phyloP scores from a whole-genome alignment of 2,888 invertebrate genomes.

The Atrina japonica region DNA sequence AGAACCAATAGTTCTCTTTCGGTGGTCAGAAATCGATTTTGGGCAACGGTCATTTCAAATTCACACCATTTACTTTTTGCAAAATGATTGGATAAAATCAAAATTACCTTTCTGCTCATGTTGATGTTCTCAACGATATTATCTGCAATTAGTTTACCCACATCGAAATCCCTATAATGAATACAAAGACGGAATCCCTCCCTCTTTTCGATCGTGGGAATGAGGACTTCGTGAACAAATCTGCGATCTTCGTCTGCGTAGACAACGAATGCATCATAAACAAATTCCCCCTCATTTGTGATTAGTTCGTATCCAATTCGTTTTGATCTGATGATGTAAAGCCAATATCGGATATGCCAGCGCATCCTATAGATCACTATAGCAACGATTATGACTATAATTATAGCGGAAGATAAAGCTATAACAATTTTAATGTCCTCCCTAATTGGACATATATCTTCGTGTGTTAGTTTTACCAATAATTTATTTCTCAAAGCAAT shows the following conservation, averaged over 20 bases:
- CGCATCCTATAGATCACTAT: slow-evolving; percentile 11
- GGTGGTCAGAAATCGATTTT: slow-evolving; percentile 31
- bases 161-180: slow-evolving; percentile 31
- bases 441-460: slow-evolving; percentile 8
- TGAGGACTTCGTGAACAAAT: slow-evolving; percentile 17
- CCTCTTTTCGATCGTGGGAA: slow-evolving; percentile 29
- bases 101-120: slow-evolving; percentile 41
- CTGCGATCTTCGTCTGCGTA: slow-evolving; percentile 25
- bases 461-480: not conserved
- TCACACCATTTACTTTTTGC: slow-evolving; percentile 47
- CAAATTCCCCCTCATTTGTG: not conserved
- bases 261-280: slow-evolving; percentile 32
- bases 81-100: slow-evolving; percentile 45
- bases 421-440: not conserved
- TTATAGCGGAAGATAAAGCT: not conserved
- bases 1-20: slow-evolving; percentile 33
- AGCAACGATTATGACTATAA: not conserved
- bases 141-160: slow-evolving; percentile 36
- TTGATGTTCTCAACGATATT: slow-evolving; percentile 45
- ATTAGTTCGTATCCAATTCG: not conserved
- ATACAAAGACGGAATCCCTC: slow-evolving; percentile 25
- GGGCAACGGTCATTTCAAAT: slow-evolving; percentile 46
- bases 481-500: not conserved
- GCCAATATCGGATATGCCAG: slow-evolving; percentile 20
- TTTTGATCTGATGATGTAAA: slow-evolving; percentile 10